Percentiles rank a stretch among this genome's conserved stretches.
These are phyloP conservation scores for Halisarca cf. caerulea DNA, from an alignment of 37 sponge, comb jelly and placozoan genomes.

Conservation along the genomic window DNA sequence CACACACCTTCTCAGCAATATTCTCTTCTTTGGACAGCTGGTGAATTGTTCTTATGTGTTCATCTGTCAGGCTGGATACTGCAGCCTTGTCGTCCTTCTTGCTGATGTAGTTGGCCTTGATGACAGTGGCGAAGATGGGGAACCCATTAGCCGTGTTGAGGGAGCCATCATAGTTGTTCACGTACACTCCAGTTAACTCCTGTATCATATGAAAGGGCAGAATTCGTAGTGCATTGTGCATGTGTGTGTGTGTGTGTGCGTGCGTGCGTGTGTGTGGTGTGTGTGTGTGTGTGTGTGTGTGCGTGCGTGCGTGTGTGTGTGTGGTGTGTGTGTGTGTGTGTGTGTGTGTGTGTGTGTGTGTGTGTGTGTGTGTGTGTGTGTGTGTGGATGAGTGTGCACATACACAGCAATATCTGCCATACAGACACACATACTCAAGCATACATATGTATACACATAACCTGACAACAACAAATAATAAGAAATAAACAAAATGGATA, in stretches of 20 bases:
- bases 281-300: neutral
- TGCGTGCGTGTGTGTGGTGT: neutral
- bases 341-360: neutral
- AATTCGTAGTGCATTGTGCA: neutral
- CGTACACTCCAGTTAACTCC: constrained; percentile 96
- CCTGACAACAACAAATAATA: too few species aligned
- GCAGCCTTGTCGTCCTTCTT: constrained; percentile 92
- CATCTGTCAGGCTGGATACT: constrained; percentile 92
- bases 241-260: neutral
- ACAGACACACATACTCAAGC: neutral
- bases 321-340: neutral
- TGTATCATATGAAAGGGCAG: constrained; percentile 23
- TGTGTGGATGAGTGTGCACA: neutral
- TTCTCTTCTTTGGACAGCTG: constrained; percentile 89
- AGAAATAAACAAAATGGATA: too few species aligned
- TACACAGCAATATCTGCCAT: neutral
- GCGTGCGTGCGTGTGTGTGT: neutral
- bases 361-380: neutral
- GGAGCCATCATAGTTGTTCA: constrained; percentile 95
- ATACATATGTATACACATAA: neutral
- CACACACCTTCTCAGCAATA: constrained; percentile 87
- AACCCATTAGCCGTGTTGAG: constrained; percentile 99
- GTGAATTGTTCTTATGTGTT: constrained; percentile 84
- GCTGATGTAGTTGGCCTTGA: constrained; percentile 92
- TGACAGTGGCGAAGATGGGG: constrained; percentile 98